Conservation (phyloP, 2,113 vertebrate genomes). For the Glaucomys volans region DNA sequence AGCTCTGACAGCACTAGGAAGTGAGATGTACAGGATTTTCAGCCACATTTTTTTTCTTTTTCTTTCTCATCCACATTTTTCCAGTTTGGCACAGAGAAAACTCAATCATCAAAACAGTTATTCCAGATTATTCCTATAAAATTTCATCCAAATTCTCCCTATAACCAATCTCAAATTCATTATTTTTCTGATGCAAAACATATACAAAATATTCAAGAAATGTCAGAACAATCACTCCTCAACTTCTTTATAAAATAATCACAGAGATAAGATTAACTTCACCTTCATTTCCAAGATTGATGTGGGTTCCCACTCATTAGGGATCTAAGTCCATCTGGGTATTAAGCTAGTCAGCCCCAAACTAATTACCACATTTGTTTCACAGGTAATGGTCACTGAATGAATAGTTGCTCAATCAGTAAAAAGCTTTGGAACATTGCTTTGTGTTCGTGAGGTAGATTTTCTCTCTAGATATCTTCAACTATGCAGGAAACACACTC, state of each 20-base stretch:
- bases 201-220: not conserved
- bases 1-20: constrained; percentile 5
- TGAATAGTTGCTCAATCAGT: not conserved
- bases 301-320: no score
- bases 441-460: fast-evolving
- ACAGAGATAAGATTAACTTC: not conserved
- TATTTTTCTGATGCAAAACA: not conserved
- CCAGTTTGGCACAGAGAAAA: not conserved
- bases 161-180: not conserved
- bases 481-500: not conserved
- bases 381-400: not conserved
- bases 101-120: not conserved
- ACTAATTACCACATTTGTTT: not conserved
- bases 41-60: not conserved
- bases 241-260: not conserved
- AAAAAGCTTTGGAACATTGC: not conserved
- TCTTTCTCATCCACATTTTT: not conserved
- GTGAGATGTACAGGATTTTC: not conserved
- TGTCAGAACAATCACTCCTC: not conserved
- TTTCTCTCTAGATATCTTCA: not conserved
- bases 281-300: not conserved
- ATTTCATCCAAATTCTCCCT: not conserved
- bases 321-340: not conserved
- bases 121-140: not conserved
- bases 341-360: not conserved